phyloP scores from a whole-genome alignment of 2,888 invertebrate genomes.

The Drosophila subquinaria region DNA sequence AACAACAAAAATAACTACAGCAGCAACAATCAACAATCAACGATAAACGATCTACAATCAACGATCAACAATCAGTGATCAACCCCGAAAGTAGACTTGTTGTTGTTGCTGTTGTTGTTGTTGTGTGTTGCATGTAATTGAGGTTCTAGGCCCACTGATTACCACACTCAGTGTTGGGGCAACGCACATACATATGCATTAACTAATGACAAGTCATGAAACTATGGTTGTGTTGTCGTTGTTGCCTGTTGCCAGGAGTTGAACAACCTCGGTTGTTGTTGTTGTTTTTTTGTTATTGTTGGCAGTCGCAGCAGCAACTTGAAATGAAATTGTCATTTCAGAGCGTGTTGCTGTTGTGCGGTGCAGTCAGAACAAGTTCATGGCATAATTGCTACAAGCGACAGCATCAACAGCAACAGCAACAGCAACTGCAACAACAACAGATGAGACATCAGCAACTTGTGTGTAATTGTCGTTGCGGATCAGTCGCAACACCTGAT shows the following conservation, averaged over 20 bases:
- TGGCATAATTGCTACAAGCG: conserved; percentile 75
- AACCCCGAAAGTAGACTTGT: conserved; percentile 32
- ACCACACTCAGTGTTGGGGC: conserved; percentile 28
- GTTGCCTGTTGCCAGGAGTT: conserved; percentile 47
- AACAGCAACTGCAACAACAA: conserved; percentile 45
- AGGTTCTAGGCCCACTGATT: conserved; percentile 60
- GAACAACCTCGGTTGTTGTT: conserved; percentile 62
- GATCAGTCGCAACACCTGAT: conserved; percentile 84
- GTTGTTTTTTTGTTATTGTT: background rate
- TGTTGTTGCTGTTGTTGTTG: conserved; percentile 15
- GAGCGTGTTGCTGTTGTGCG: conserved; percentile 63
- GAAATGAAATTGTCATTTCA: conserved; percentile 82
- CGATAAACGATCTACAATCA: conserved; percentile 26
- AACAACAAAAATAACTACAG: conserved; percentile 14
- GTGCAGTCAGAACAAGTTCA: conserved; percentile 75
- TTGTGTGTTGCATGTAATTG: conserved; percentile 55
- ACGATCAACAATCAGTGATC: conserved; percentile 17
- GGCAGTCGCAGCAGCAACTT: conserved; percentile 40
- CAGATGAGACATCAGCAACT: conserved; percentile 43
- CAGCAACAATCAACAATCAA: conserved; percentile 19
- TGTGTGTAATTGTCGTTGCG: conserved; percentile 83
- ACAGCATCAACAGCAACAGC: conserved; percentile 45
- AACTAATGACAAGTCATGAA: conserved; percentile 80
- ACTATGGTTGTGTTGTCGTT: conserved; percentile 52
- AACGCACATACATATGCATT: conserved; percentile 59